Conservation (phyloP, 2,113 vertebrate species). For the Pedetes capensis region DNA sequence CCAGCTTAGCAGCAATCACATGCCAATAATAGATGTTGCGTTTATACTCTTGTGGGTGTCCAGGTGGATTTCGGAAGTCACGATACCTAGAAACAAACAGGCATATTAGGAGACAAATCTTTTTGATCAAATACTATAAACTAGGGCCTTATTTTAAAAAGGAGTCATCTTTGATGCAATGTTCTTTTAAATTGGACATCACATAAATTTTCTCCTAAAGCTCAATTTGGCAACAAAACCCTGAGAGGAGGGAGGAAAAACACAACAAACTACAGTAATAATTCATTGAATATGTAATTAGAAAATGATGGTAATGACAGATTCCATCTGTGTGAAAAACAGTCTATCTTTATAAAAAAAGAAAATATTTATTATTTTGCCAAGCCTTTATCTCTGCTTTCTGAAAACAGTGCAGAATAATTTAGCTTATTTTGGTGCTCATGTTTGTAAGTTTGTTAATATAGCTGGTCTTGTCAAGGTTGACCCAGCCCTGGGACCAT, state of each 20-base stretch:
- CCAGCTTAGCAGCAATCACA: slow-evolving; percentile 93
- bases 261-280: background rate
- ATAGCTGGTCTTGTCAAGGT: background rate
- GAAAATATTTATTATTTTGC: background rate
- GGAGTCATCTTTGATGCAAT: background rate
- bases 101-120: background rate
- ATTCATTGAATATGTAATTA: background rate
- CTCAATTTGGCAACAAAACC: slow-evolving; percentile 32
- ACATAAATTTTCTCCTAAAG: background rate
- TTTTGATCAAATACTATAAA: slow-evolving; percentile 60
- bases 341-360: background rate
- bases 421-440: background rate
- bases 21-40: slow-evolving; percentile 95
- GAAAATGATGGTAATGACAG: background rate
- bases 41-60: slow-evolving; percentile 89
- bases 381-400: background rate
- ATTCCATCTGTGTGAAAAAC: background rate
- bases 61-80: slow-evolving; percentile 92
- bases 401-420: background rate
- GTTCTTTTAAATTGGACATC: background rate
- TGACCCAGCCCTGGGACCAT: too few species aligned
- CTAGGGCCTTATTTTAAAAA: slow-evolving; percentile 55
- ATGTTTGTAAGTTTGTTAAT: background rate
- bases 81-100: slow-evolving; percentile 86
- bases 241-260: too few species aligned